Conservation (phyloP, 53 echinoderm and acorn worm genomes). For the Glandiceps talaboti region DNA sequence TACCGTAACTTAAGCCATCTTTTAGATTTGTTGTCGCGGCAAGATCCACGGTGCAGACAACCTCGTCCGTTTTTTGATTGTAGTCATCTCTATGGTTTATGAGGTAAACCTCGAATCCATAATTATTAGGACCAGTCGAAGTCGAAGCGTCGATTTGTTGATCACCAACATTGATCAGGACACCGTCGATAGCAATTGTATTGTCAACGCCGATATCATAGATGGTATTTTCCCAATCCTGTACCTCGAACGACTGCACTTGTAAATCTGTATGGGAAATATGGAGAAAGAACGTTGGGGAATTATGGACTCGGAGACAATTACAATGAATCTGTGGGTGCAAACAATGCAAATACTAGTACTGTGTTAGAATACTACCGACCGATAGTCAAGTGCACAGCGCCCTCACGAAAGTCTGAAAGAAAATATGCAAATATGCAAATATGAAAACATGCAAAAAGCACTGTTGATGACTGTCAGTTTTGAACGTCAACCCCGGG, state of each 20-base stretch:
- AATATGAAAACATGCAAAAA: too few relatives aligned
- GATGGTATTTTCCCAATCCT: not conserved
- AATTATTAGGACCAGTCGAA: not conserved
- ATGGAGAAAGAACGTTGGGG: too few relatives aligned
- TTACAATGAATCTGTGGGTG: too few relatives aligned
- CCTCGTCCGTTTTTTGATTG: not conserved
- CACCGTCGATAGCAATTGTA: not conserved
- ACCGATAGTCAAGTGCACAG: too few relatives aligned
- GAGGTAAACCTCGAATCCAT: not conserved
- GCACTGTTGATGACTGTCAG: too few relatives aligned
- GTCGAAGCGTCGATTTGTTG: not conserved
- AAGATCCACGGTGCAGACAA: not conserved
- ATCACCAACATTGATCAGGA: not conserved
- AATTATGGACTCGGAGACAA: too few relatives aligned
- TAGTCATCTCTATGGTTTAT: not conserved
- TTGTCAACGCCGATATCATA: not conserved
- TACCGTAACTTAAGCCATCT: not conserved
- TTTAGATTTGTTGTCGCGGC: not conserved
- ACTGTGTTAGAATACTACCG: too few relatives aligned
- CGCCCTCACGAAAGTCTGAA: too few relatives aligned
- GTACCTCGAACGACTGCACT: not conserved
- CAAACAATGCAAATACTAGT: too few relatives aligned
- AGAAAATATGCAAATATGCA: too few relatives aligned
- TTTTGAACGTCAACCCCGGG: too few relatives aligned
- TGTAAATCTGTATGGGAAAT: not conserved